Percentiles rank a stretch among this genome's conserved stretches.
Evolutionary conservation across 1,140 invertebrate species (phyloP).

Genomic region (Orchesella cincta): DNA sequence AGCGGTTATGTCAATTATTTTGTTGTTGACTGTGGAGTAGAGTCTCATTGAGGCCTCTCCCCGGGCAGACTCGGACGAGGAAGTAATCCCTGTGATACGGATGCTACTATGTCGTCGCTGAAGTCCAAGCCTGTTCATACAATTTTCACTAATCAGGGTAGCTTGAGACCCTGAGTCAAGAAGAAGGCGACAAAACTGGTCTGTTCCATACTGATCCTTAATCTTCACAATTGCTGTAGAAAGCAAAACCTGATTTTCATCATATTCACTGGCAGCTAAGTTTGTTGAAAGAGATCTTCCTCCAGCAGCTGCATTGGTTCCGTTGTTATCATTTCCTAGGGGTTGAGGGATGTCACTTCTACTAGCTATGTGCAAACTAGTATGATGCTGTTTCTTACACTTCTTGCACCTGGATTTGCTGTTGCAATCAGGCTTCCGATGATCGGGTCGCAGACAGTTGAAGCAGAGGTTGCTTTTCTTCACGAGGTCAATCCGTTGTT

Average conservation of each 20-base stretch:
- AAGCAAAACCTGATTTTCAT: neutral
- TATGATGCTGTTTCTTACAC: neutral
- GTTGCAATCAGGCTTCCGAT: neutral
- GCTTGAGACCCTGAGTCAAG: neutral
- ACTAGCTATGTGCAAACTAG: neutral
- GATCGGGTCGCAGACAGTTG: neutral
- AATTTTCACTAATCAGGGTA: neutral
- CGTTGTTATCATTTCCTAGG: neutral
- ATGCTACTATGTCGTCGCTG: neutral
- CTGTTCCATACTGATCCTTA: neutral
- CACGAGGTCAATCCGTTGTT: neutral
- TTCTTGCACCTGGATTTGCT: neutral
- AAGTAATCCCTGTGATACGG: neutral
- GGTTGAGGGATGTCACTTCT: neutral
- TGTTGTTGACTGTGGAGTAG: neutral
- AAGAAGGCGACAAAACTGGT: neutral
- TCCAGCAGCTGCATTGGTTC: neutral
- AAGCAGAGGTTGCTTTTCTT: neutral
- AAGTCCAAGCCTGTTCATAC: neutral
- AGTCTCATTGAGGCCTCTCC: neutral
- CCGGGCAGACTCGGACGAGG: too few relatives aligned
- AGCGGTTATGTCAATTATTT: neutral
- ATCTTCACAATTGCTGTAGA: neutral
- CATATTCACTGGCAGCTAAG: neutral
- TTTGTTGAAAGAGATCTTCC: neutral